These are phyloP conservation scores for Mantis religiosa DNA, from an alignment of 2,888 invertebrate genomes.

Conservation along the genomic window DNA sequence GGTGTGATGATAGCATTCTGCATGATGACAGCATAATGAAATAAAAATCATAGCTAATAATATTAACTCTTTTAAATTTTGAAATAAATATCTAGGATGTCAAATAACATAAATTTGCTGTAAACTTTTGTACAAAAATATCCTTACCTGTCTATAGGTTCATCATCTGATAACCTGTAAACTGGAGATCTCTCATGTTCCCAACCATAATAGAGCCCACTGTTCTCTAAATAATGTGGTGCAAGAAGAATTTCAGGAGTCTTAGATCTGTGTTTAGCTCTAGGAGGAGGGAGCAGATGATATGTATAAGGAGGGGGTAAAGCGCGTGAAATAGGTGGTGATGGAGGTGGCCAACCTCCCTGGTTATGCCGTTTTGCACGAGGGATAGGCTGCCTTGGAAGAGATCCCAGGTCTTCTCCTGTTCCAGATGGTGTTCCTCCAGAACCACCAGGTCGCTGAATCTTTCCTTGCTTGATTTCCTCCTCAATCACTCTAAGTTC, in stretches of 20 bases:
- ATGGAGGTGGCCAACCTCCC: constrained; percentile 48
- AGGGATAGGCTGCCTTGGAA: constrained; percentile 63
- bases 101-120: too few species aligned
- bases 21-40: too few species aligned
- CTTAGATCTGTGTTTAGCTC: constrained; percentile 59
- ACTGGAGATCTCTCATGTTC: constrained; percentile 40
- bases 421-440: constrained; percentile 20
- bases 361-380: constrained; percentile 62
- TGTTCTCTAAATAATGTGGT: constrained; percentile 63
- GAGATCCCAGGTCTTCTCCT: constrained; percentile 30
- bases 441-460: constrained; percentile 37
- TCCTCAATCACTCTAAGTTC: constrained; percentile 79
- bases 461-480: constrained; percentile 80
- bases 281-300: constrained; percentile 49
- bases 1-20: too few species aligned
- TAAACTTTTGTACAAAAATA: background rate
- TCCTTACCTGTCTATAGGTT: constrained; percentile 36
- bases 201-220: constrained; percentile 51
- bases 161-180: constrained; percentile 35
- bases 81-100: too few species aligned
- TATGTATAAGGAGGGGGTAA: constrained; percentile 37
- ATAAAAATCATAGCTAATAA: too few species aligned
- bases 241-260: constrained; percentile 76
- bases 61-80: too few species aligned
- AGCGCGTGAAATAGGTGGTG: constrained; percentile 34